These are phyloP conservation scores for Microplitis demolitor DNA, from an alignment of 1,140 invertebrate species.

Conservation along the genomic window DNA sequence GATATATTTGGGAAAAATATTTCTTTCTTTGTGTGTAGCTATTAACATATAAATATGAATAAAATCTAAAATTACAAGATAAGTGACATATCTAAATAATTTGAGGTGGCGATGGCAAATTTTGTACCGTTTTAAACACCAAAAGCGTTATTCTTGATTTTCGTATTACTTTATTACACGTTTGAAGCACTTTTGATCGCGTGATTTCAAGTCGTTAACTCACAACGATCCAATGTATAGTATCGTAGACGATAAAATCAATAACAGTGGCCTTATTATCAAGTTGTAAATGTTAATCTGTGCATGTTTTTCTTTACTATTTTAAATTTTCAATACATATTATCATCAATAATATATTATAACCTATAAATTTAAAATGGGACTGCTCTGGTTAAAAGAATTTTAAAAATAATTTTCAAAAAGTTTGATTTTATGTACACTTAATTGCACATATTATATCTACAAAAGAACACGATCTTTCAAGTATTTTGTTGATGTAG, in stretches of 20 bases:
- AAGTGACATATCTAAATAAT: neutral
- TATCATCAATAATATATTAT: neutral
- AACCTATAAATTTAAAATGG: neutral
- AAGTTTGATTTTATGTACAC: too few species aligned
- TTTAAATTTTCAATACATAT: neutral
- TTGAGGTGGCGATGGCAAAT: neutral
- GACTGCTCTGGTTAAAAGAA: neutral
- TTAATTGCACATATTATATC: neutral
- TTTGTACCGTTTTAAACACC: conserved; percentile 1
- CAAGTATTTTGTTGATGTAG: conserved; percentile 11
- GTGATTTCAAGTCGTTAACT: conserved; percentile 6
- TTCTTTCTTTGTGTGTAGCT: too few species aligned
- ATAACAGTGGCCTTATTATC: conserved; percentile 12
- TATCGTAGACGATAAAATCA: conserved; percentile 13
- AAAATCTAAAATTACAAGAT: neutral
- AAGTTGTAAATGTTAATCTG: conserved; percentile 1
- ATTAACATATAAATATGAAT: too few species aligned
- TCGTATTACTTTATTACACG: conserved; percentile 19
- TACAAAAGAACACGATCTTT: neutral
- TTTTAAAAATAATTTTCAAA: neutral
- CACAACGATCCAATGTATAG: neutral
- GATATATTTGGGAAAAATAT: too few species aligned
- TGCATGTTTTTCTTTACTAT: neutral
- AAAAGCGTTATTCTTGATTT: neutral
- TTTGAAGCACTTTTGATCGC: conserved; percentile 14